Percentiles rank a stretch among this genome's conserved stretches.
Conservation (phyloP, 2,113 vertebrate species). For the Ciconia maguari region DNA sequence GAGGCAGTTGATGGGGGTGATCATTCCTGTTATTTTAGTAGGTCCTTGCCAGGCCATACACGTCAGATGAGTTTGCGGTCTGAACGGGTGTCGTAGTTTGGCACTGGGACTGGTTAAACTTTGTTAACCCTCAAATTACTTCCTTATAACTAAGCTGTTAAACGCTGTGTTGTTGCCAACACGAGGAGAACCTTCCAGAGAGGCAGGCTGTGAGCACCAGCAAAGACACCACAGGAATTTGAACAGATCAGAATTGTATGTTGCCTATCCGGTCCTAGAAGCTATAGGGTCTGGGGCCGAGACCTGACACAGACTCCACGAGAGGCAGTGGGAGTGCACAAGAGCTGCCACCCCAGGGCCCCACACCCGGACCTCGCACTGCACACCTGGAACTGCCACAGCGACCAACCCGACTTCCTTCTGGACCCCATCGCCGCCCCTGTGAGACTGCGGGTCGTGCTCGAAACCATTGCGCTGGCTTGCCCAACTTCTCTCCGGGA, state of each 20-base stretch:
- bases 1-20: background rate
- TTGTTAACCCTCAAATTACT: no score
- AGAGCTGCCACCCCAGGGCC: no score
- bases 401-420: no score
- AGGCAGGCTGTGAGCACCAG: background rate
- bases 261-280: background rate
- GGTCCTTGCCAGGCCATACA: background rate
- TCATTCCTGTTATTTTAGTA: accelerated
- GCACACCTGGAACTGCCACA: background rate
- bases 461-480: background rate
- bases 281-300: background rate
- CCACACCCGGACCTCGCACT: accelerated
- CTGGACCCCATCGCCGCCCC: background rate
- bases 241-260: background rate
- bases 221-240: background rate
- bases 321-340: background rate
- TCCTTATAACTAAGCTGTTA: background rate
- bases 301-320: background rate
- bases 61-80: background rate
- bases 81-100: background rate
- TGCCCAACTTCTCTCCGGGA: background rate
- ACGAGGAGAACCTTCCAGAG: background rate
- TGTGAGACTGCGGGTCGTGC: accelerated
- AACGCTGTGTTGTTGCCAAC: background rate
- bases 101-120: background rate